Conservation (phyloP, 1,140 invertebrate genomes). For the Macrobrachium rosenbergii region DNA sequence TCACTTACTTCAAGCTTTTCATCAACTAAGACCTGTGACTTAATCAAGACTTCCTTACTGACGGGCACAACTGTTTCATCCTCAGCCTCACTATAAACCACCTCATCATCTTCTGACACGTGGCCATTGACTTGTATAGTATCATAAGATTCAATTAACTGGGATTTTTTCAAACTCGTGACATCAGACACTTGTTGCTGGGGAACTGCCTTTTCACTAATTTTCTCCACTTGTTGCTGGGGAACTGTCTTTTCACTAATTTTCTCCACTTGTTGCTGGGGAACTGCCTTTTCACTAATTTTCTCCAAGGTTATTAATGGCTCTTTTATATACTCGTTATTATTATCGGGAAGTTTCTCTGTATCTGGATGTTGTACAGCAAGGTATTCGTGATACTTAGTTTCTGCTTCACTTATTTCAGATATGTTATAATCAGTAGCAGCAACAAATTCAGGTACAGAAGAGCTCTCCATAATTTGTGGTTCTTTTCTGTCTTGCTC, state of each 20-base stretch:
- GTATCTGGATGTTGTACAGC: background rate
- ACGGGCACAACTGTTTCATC: slow-evolving; percentile 1
- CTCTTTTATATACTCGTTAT: background rate
- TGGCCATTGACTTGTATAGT: background rate
- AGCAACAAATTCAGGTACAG: background rate
- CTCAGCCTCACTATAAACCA: slow-evolving; percentile 3
- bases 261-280: no score
- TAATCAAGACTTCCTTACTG: background rate
- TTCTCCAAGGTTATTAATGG: background rate
- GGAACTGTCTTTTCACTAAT: no score
- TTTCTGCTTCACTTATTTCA: slow-evolving; percentile 17
- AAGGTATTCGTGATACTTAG: slow-evolving; percentile 1
- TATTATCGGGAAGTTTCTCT: background rate
- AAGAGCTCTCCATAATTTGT: no score
- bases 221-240: no score
- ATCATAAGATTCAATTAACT: no score
- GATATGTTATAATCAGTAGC: background rate
- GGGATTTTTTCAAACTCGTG: no score
- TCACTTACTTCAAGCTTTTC: slow-evolving; percentile 4
- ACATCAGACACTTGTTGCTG: no score
- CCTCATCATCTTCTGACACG: background rate
- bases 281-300: no score
- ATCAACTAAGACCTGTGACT: background rate
- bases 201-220: no score
- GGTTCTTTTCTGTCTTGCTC: no score